Conservation (phyloP, 2,113 vertebrate species). For the Oreotrochilus melanogaster region DNA sequence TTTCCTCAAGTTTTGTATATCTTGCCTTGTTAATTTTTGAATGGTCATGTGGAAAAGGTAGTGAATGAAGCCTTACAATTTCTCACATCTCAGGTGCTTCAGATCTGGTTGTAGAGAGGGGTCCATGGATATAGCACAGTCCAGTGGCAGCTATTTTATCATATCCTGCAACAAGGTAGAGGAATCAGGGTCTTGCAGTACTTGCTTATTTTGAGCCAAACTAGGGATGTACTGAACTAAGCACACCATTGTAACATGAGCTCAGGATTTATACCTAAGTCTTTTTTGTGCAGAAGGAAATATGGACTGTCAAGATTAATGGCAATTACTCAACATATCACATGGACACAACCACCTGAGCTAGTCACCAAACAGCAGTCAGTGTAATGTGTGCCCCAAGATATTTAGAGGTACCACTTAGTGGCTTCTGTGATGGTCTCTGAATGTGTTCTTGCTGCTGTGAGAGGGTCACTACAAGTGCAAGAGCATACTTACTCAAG, state of each 20-base stretch:
- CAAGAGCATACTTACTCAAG: background rate
- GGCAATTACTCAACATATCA: background rate
- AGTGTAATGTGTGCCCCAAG: background rate
- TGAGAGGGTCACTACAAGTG: background rate
- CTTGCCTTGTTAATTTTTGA: background rate
- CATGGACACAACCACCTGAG: background rate
- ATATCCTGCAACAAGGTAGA: background rate
- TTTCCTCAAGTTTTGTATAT: background rate
- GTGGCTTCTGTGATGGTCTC: background rate
- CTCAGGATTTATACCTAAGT: background rate
- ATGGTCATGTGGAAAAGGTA: fast-evolving
- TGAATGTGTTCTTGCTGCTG: background rate
- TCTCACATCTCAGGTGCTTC: background rate
- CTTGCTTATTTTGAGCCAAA: background rate
- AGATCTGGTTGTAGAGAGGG: background rate
- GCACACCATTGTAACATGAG: background rate
- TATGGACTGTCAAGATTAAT: background rate
- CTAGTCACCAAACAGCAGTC: background rate
- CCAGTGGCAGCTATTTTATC: background rate
- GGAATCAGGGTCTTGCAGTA: background rate
- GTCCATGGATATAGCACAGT: background rate
- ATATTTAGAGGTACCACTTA: background rate
- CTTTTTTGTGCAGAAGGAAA: background rate
- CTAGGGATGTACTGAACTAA: background rate
- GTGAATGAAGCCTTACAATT: background rate